Base-by-base conservation (phyloP, 2,888 invertebrate species). In the Macroteleia sp. region DNA sequence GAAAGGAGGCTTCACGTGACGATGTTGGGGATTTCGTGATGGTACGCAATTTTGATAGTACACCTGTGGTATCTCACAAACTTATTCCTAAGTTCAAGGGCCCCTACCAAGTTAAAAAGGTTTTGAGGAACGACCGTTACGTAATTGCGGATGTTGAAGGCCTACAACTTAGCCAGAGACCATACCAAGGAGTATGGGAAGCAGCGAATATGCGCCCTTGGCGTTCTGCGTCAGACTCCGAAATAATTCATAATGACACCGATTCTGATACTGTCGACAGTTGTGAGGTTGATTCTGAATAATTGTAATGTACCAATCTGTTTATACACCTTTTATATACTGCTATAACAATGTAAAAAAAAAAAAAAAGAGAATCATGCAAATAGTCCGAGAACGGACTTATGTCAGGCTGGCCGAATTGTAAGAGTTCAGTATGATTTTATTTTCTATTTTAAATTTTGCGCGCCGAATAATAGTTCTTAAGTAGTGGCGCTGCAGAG, bases 111-210 rank as follows among this genome's bases (percentile, higher is more conserved):
- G 64, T 82, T 6, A 28, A 39, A 3, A 77, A 61, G 28, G 71
- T 78, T 10, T 36, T 83, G 8, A 50, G 76, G 10, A 73, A 80
- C 19, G 73, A 82, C 54, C 50, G 82, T 34, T 83, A 81, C 46
- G 50, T 82, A 5, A 25, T 25, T 5, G 3, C 6, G 1, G 82
- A 83, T 20, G 39, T 81, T 3, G 79, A 83, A 10, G 41, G 54
- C 22, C 50, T 64, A 10, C 80, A 79, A 42, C 22, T 56, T 2
- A 77, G 69, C 0, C 80, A 81, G 22, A 34, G 36, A 25, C 67
- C 80, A 0, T 80, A 79, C 20, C 5, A n/a, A n/a, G n/a, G n/a
- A 6, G 67, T 73, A 2, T 81, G 78, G 77, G 78, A 81, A 56
- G 66, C 81, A n/a, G 34, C 56, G 0, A 79, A 82, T 22, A 56